Evolutionary conservation across 2,113 vertebrate genomes (phyloP).

Genomic region (Xiphophorus hellerii): DNA sequence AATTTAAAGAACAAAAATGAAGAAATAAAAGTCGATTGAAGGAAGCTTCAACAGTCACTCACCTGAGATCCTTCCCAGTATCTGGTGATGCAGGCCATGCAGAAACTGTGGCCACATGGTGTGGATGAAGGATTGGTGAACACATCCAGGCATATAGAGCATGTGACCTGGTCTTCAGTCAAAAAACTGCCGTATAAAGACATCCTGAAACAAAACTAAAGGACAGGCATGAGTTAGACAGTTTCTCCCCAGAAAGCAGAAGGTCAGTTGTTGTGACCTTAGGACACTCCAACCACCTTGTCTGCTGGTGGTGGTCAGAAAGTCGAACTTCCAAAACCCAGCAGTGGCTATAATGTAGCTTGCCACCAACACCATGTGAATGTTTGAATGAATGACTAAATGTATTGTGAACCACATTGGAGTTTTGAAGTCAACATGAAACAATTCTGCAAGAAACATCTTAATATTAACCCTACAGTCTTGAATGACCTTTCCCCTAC

Average conservation of each 20-base stretch:
- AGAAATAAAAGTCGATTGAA: fast-evolving
- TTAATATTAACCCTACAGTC: too few relatives aligned
- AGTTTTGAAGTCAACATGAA: too few relatives aligned
- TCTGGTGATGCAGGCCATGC: conserved; percentile 70
- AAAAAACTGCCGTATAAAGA: conserved; percentile 58
- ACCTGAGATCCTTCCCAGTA: conserved; percentile 69
- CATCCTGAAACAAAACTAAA: conserved; percentile 47
- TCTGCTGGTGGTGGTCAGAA: too few relatives aligned
- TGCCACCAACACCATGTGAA: too few relatives aligned
- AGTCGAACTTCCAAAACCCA: too few relatives aligned
- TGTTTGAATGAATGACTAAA: too few relatives aligned
- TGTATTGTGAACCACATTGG: too few relatives aligned
- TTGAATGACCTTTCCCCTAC: too few relatives aligned
- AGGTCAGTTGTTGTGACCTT: too few relatives aligned
- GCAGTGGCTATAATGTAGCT: too few relatives aligned
- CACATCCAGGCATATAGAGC: conserved; percentile 76
- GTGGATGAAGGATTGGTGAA: conserved; percentile 75
- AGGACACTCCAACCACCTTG: too few relatives aligned
- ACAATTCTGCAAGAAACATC: too few relatives aligned
- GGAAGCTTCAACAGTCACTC: neutral
- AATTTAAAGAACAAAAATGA: neutral
- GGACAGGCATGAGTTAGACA: neutral
- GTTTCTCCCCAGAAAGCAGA: neutral
- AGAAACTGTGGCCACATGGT: conserved; percentile 78
- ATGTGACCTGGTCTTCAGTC: conserved; percentile 72